These are phyloP conservation scores for Bembecia ichneumoniformis DNA, from an alignment of 2,888 invertebrate species.

Conservation along the genomic window DNA sequence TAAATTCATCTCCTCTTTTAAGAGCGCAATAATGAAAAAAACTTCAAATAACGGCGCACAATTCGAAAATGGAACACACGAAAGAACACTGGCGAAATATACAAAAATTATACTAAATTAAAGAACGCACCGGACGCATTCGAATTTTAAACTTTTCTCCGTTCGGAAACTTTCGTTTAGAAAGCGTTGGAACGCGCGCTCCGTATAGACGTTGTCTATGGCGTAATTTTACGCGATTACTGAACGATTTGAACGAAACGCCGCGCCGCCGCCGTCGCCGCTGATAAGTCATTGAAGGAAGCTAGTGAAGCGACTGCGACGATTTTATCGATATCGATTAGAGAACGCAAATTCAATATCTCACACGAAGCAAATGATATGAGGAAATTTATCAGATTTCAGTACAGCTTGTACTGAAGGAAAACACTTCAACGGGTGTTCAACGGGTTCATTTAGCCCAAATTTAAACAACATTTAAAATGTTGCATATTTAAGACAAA, in stretches of 20 bases:
- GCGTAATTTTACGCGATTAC: not conserved
- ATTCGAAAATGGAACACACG: not conserved
- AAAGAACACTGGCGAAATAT: too few species aligned
- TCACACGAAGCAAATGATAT: too few species aligned
- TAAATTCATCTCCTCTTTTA: too few species aligned
- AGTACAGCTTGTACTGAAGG: too few species aligned
- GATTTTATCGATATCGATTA: not conserved
- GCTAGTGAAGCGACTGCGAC: not conserved
- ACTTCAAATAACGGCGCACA: not conserved
- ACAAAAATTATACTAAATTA: too few species aligned
- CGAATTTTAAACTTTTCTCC: not conserved
- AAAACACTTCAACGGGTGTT: too few species aligned
- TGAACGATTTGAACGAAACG: not conserved
- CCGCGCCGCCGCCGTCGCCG: too few species aligned
- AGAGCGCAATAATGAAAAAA: too few species aligned
- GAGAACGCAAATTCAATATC: not conserved
- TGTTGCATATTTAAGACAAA: too few species aligned
- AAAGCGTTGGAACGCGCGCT: not conserved
- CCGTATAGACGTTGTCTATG: not conserved
- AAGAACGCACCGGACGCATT: not conserved
- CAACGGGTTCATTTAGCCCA: too few species aligned
- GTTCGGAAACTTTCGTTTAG: not conserved
- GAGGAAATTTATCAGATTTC: too few species aligned
- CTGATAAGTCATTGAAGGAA: not conserved
- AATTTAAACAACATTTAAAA: too few species aligned